Base-by-base conservation (phyloP, 2,113 vertebrate genomes). In the Rhea americana region DNA sequence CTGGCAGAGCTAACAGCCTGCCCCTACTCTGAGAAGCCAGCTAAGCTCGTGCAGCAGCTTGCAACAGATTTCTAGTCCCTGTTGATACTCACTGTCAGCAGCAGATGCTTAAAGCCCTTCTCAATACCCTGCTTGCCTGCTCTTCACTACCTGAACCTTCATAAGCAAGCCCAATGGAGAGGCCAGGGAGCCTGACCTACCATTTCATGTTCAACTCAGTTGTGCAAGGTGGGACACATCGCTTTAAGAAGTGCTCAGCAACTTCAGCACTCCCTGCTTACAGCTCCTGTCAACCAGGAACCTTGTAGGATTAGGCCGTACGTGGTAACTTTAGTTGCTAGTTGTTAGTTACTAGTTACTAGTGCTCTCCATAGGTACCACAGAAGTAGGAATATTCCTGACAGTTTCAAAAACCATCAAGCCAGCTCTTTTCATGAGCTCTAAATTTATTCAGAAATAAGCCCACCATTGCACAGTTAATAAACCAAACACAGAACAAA, bases 391-490 rank as follows among this genome's bases (percentile, higher is more conserved):
- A 81, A 88, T 67, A 66, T 20, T 81, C 12, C 37, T n/a, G 4
- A 82, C 53, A 22, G 13, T 91, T 91, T 89, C 65, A 72, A 88
- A 85, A 59, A 13, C 8, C 18, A 28, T 41, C 11, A 66, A 43
- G 5, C 7, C 41, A 87, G 37, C 10, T 90, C 58, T 58, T 91
- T 55, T 62, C 9, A n/a, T 1, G 14, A 76, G 5, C 62, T 70
- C 32, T 89, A 47, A 87, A 73, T 76, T 85, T 3, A 80, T 81
- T 80, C 18, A 59, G 30, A 92, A 92, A 85, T 73, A 89, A 89
- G 79, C 14, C 13, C 89, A 63, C 5, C 19, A 48, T 7, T 51
- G n/a, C 10, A 68, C 13, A 83, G 50, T 32, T 89, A 68, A 87
- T n/a, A n/a, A 89, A 77, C 11, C 24, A 82, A 89, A 50, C 9